A percentile compares a stretch with the other conserved stretches of the same genome.
Conservation (phyloP, 2,797 vertebrate species). For the Cuniculus paca region DNA sequence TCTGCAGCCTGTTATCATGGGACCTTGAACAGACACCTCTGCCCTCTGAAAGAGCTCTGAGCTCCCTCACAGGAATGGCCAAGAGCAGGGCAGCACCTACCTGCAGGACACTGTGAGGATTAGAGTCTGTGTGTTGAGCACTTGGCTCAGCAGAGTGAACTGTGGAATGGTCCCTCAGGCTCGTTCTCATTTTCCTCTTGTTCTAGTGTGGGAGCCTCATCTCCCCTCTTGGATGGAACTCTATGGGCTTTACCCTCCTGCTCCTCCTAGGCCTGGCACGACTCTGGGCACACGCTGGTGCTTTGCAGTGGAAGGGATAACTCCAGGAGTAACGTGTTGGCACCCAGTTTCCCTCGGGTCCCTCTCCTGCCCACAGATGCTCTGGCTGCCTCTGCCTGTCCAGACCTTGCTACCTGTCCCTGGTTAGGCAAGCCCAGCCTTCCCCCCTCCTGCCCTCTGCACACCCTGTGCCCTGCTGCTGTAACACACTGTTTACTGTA, state of each 20-base stretch:
- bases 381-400: background rate
- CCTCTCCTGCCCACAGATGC: background rate
- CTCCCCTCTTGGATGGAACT: background rate
- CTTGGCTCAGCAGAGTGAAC: background rate
- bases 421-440: background rate
- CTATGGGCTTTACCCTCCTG: background rate
- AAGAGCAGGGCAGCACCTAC: rapidly evolving
- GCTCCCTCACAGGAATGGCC: background rate
- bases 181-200: background rate
- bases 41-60: background rate
- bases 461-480: rapidly evolving
- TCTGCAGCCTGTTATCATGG: background rate
- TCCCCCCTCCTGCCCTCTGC: background rate
- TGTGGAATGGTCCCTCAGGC: background rate
- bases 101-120: rapidly evolving
- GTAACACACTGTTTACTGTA: background rate
- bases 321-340: background rate
- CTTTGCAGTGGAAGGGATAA: background rate
- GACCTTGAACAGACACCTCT: background rate
- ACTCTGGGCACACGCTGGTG: rapidly evolving
- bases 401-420: background rate
- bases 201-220: background rate
- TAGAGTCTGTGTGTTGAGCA: rapidly evolving
- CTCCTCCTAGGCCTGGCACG: background rate
- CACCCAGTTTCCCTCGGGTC: background rate